Conservation (phyloP, 2,113 vertebrate genomes). For the Malurus alboscapulatus region DNA sequence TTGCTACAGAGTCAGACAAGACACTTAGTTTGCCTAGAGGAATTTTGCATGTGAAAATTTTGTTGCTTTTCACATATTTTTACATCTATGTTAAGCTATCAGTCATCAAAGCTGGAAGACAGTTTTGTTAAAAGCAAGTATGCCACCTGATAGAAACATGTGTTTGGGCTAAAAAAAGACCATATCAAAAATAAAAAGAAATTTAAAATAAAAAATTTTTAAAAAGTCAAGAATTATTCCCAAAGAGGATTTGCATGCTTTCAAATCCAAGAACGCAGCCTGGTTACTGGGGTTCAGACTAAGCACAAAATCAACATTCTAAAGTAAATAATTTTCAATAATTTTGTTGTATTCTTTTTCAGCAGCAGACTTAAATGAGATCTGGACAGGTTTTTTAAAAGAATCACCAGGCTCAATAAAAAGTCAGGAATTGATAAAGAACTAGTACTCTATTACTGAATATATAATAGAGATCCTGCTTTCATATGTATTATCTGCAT, state of each 20-base stretch:
- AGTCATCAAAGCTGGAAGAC: background rate
- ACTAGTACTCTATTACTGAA: background rate
- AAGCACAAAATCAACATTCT: background rate
- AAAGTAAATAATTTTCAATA: background rate
- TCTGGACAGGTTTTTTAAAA: background rate
- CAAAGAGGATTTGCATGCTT: accelerated
- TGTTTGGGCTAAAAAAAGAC: background rate
- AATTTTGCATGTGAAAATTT: background rate
- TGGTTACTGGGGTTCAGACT: background rate
- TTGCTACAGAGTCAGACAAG: background rate
- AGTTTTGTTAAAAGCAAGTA: background rate
- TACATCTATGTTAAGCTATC: background rate
- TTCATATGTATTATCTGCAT: background rate
- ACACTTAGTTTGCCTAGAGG: background rate
- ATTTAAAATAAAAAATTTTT: too few relatives aligned
- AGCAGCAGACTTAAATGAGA: background rate
- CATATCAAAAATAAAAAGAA: background rate
- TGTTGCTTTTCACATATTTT: background rate
- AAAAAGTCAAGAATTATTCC: background rate
- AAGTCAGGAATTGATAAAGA: background rate
- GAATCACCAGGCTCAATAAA: background rate
- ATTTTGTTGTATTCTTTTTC: background rate
- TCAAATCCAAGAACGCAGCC: background rate
- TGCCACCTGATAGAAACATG: background rate
- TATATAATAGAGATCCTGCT: background rate